These are phyloP conservation scores for Coenobita brevimanus DNA, from an alignment of 1,140 invertebrate species.

Conservation along the genomic window DNA sequence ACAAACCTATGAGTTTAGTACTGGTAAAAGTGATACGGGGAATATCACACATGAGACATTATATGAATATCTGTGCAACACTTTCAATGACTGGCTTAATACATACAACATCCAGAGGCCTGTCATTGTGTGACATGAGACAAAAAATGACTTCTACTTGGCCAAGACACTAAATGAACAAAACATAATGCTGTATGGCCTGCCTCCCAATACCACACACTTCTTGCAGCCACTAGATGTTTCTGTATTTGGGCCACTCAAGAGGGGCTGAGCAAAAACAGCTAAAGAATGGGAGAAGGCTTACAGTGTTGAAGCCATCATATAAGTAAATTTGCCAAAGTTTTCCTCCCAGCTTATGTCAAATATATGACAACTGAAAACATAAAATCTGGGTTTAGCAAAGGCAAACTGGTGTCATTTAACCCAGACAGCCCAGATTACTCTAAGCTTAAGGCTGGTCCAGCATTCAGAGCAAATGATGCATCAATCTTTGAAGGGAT, in stretches of 20 bases:
- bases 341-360: not conserved
- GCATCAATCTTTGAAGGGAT: not conserved
- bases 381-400: not conserved
- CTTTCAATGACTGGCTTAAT: too few species aligned
- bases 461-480: not conserved
- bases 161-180: conserved; percentile 18
- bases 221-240: conserved; percentile 17
- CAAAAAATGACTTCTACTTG: not conserved
- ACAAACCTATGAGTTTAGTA: too few species aligned
- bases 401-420: not conserved
- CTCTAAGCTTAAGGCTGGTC: not conserved
- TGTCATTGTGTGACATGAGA: conserved; percentile 24
- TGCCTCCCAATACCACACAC: conserved; percentile 3
- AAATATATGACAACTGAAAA: not conserved
- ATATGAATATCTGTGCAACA: too few species aligned
- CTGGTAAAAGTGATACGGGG: too few species aligned
- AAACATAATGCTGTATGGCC: conserved; percentile 7
- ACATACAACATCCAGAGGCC: not conserved
- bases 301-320: not conserved
- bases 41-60: too few species aligned
- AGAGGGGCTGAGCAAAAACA: not conserved
- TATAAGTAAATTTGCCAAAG: not conserved
- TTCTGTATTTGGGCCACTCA: conserved; percentile 7
- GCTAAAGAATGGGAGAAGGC: not conserved
- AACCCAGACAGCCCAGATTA: conserved; percentile 2